Evolutionary conservation across 1,140 invertebrate species (phyloP).

Genomic region (Drosophila willistoni): DNA sequence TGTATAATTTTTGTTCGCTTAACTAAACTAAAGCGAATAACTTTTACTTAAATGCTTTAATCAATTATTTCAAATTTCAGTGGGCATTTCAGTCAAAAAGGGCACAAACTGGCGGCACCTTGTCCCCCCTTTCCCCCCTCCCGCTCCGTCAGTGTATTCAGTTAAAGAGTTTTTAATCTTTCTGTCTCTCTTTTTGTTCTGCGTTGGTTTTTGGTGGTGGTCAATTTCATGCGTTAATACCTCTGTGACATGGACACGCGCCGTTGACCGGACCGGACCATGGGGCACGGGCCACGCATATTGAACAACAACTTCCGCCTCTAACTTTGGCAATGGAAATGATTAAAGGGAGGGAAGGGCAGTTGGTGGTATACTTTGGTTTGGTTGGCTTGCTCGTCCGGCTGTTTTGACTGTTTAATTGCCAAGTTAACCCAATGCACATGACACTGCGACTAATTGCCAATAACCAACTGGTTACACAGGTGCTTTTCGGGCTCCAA

Average conservation of each 20-base stretch:
- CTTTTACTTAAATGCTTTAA: slow-evolving; percentile 36
- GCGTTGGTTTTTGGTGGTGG: slow-evolving; percentile 37
- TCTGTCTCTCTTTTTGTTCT: slow-evolving; percentile 12
- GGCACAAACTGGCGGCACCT: background rate
- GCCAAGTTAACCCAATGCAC: slow-evolving; percentile 68
- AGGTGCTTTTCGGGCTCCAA: background rate
- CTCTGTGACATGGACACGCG: slow-evolving; percentile 64
- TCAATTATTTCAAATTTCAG: slow-evolving; percentile 26
- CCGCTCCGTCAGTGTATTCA: slow-evolving; percentile 25
- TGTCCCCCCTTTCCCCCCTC: slow-evolving; percentile 30
- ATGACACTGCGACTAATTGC: slow-evolving; percentile 52
- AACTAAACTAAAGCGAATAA: background rate
- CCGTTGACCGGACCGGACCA: slow-evolving; percentile 40
- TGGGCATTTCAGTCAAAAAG: background rate
- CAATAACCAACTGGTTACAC: slow-evolving; percentile 6
- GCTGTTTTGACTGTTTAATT: slow-evolving; percentile 49
- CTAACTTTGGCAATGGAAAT: slow-evolving; percentile 17
- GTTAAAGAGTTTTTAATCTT: slow-evolving; percentile 67
- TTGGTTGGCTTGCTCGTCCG: slow-evolving; percentile 38
- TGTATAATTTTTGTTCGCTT: background rate
- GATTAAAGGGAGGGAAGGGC: background rate
- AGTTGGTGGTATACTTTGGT: slow-evolving; percentile 21
- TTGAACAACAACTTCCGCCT: slow-evolving; percentile 56
- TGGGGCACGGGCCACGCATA: slow-evolving; percentile 63
- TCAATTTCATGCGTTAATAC: slow-evolving; percentile 75